phyloP scores from a whole-genome alignment of 1,140 invertebrate species.

The Macrostomum lignano region DNA sequence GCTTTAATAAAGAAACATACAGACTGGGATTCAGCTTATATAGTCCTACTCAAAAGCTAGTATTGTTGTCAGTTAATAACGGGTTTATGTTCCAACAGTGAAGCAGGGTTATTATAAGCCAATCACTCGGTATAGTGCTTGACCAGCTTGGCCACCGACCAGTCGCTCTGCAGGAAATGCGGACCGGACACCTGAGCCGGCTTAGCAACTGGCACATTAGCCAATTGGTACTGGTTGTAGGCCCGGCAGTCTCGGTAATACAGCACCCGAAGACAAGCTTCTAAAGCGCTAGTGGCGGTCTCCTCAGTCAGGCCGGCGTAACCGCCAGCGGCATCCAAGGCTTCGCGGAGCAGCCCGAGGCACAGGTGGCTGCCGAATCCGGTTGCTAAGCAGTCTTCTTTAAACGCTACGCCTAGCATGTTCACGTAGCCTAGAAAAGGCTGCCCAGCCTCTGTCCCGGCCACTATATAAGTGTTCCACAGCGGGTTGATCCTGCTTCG shows the following conservation, averaged over 20 bases:
- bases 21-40: too few species aligned
- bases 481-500: constrained; percentile 67
- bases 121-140: too few species aligned
- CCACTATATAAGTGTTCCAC: constrained; percentile 74
- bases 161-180: too few species aligned
- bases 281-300: constrained; percentile 42
- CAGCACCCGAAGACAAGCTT: constrained; percentile 56
- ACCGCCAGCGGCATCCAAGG: constrained; percentile 35
- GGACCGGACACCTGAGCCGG: too few species aligned
- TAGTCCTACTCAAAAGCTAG: too few species aligned
- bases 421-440: constrained; percentile 4
- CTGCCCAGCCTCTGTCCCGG: constrained; percentile 39
- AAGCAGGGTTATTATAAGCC: too few species aligned
- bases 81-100: too few species aligned
- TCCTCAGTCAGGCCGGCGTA: constrained; percentile 28
- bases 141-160: too few species aligned
- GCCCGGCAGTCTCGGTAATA: constrained; percentile 67
- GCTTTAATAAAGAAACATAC: too few species aligned
- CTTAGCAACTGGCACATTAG: too few species aligned
- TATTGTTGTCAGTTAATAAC: too few species aligned
- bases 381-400: not conserved
- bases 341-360: constrained; percentile 37
- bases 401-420: constrained; percentile 3
- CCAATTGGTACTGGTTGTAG: constrained; percentile 41
- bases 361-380: constrained; percentile 30